Conservation (phyloP, 2,797 vertebrate genomes). For the Parauchenoglanis ngamensis region DNA sequence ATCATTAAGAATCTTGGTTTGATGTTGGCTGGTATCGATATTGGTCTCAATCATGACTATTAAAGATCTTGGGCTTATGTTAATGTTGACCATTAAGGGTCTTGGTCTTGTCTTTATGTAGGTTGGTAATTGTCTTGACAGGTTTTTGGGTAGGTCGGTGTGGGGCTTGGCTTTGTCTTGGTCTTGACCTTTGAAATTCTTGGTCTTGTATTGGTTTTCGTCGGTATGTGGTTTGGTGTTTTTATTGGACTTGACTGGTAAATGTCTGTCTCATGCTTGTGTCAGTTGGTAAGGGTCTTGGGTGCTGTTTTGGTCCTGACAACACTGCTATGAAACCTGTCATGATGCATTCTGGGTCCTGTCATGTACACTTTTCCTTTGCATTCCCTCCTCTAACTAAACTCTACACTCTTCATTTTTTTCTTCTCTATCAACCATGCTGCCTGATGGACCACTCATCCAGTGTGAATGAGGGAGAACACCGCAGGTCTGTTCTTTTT, state of each 20-base stretch:
- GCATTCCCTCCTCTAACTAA: background rate
- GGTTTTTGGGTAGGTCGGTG: background rate
- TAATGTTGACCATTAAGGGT: background rate
- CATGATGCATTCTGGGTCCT: background rate
- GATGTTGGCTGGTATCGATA: background rate
- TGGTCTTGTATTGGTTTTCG: background rate
- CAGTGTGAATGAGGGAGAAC: background rate
- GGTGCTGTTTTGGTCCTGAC: background rate
- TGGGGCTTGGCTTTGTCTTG: background rate
- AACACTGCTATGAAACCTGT: background rate
- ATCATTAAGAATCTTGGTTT: background rate
- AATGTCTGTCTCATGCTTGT: background rate
- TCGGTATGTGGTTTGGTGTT: background rate
- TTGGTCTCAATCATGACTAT: background rate
- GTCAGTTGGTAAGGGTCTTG: background rate
- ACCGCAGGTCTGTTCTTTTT: background rate
- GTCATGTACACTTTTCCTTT: background rate
- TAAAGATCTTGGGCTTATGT: background rate
- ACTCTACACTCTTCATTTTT: background rate
- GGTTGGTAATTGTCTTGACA: background rate
- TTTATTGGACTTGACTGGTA: background rate
- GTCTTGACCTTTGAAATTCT: background rate
- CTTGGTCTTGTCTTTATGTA: background rate
- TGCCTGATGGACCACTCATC: background rate
- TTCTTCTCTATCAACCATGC: background rate